Conservation (phyloP, 1,140 invertebrate species). For the Dinothrombium tinctorium region DNA sequence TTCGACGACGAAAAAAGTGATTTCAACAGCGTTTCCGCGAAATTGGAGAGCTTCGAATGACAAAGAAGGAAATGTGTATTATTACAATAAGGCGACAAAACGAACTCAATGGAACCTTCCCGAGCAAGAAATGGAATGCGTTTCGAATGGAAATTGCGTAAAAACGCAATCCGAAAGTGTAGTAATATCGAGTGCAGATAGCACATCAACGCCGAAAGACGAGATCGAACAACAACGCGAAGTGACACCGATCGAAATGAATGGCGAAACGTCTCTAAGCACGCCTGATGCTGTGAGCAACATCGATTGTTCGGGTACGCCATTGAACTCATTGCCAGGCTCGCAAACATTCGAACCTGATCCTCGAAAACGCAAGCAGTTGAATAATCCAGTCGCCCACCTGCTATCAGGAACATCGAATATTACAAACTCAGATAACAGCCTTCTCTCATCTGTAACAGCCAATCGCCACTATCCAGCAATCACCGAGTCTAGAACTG, state of each 20-base stretch:
- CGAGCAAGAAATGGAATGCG: not conserved
- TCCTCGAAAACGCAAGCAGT: not conserved
- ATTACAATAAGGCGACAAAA: constrained; percentile 30
- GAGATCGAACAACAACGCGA: not conserved
- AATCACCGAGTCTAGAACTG: constrained; percentile 27
- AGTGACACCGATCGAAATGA: not conserved
- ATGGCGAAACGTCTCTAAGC: not conserved
- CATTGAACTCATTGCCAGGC: not conserved
- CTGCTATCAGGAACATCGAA: not conserved
- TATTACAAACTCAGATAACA: not conserved
- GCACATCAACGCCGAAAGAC: not conserved
- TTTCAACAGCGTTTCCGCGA: constrained; percentile 41
- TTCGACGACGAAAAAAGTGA: constrained; percentile 21
- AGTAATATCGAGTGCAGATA: not conserved
- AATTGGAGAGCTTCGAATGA: constrained; percentile 65
- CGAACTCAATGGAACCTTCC: constrained; percentile 9
- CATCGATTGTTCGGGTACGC: not conserved
- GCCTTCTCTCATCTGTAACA: constrained; percentile 2
- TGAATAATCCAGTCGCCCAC: not conserved
- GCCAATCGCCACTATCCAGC: constrained; percentile 23
- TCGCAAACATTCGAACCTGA: not conserved
- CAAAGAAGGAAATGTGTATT: constrained; percentile 55
- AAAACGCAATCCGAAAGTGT: not conserved
- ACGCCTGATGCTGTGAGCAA: constrained; percentile 7
- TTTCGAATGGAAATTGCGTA: no score